These are phyloP conservation scores for Neoarius graeffei DNA, from an alignment of 2,113 vertebrate genomes.

Conservation along the genomic window DNA sequence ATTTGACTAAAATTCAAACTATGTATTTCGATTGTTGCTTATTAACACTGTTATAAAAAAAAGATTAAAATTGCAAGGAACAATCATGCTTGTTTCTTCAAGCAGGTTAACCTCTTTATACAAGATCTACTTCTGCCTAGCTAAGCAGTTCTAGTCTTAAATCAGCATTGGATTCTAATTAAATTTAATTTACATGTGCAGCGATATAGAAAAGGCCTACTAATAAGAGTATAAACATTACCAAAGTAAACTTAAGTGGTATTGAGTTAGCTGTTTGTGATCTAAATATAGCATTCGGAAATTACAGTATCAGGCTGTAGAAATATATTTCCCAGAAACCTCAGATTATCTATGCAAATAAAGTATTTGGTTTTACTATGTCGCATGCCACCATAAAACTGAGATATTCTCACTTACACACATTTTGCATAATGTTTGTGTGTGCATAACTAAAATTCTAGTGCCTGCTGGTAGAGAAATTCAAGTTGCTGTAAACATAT, in stretches of 20 bases:
- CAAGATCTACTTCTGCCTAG: background rate
- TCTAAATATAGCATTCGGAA: background rate
- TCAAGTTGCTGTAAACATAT: background rate
- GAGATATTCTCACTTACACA: background rate
- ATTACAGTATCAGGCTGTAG: background rate
- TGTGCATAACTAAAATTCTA: background rate
- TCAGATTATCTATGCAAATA: background rate
- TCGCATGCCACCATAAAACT: background rate
- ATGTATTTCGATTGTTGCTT: background rate
- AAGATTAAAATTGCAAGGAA: background rate
- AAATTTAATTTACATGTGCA: background rate
- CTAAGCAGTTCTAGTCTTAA: background rate
- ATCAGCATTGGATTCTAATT: background rate
- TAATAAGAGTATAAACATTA: background rate
- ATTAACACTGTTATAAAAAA: background rate
- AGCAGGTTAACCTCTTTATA: background rate
- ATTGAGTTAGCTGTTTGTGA: background rate
- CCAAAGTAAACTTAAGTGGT: no score
- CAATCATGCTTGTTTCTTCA: background rate
- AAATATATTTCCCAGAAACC: background rate
- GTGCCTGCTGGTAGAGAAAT: background rate
- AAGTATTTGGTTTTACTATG: background rate
- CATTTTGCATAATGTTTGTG: background rate
- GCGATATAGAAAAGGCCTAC: background rate
- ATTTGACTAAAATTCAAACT: slow-evolving; percentile 1